Evolutionary conservation across 2,113 vertebrate genomes (phyloP).

Genomic region (Athene noctua): DNA sequence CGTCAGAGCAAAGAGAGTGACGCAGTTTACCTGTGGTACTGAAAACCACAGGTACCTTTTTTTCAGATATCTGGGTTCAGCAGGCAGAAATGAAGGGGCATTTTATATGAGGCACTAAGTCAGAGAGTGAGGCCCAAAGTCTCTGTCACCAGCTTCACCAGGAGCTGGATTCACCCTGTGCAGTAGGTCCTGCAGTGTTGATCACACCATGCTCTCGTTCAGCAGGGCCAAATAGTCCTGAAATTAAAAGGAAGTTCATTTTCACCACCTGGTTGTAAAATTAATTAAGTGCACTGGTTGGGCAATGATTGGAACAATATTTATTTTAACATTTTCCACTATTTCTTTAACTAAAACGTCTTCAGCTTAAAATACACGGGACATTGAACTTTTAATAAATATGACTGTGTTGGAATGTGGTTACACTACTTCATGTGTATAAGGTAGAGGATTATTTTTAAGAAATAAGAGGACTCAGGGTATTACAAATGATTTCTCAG

Average conservation of each 20-base stretch:
- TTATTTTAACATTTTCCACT: slow-evolving; percentile 54
- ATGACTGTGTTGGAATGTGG: slow-evolving; percentile 33
- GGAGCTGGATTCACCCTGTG: not conserved
- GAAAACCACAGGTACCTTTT: not conserved
- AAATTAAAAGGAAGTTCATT: slow-evolving; percentile 30
- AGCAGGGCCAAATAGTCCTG: not conserved
- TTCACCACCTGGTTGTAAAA: slow-evolving; percentile 41
- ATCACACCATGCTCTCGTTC: not conserved
- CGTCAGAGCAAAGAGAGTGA: not conserved
- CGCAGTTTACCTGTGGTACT: not conserved
- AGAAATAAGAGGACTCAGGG: slow-evolving; percentile 10
- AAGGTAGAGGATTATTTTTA: slow-evolving; percentile 36
- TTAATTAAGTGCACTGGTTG: slow-evolving; percentile 12
- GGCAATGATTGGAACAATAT: slow-evolving; percentile 10
- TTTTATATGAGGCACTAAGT: not conserved
- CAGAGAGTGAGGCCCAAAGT: not conserved
- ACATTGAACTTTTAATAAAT: slow-evolving; percentile 34
- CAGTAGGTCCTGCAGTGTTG: accelerated
- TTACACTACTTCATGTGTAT: slow-evolving; percentile 20
- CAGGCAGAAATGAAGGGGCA: not conserved
- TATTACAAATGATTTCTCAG: slow-evolving; percentile 52
- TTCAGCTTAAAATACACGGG: slow-evolving; percentile 39
- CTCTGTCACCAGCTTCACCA: not conserved
- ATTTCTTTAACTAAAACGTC: slow-evolving; percentile 31
- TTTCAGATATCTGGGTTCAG: not conserved